Percentiles rank a stretch among this genome's conserved stretches.
Conservation (phyloP, 2,797 vertebrate species). For the Hipposideros larvatus region DNA sequence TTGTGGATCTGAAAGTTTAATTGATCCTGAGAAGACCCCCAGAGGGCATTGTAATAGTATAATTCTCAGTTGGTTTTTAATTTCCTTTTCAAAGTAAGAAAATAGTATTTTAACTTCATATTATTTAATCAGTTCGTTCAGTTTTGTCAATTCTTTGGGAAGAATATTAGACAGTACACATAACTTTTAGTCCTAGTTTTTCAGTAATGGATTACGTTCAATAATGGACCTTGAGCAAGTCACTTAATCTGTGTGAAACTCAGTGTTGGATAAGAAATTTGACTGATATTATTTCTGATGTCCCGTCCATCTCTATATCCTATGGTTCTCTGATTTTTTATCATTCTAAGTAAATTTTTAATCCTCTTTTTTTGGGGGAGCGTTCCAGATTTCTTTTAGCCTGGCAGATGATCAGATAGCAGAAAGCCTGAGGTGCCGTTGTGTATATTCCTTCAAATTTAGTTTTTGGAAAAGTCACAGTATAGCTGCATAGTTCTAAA, state of each 20-base stretch:
- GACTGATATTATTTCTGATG: background rate
- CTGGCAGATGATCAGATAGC: conserved; percentile 49
- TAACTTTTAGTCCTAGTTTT: conserved; percentile 12
- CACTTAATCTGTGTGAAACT: conserved; percentile 50
- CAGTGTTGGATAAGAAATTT: conserved; percentile 49
- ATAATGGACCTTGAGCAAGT: conserved; percentile 50
- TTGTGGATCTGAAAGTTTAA: background rate
- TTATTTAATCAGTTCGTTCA: background rate
- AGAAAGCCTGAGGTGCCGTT: conserved; percentile 51
- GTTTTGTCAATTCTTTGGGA: conserved; percentile 1
- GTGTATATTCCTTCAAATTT: conserved; percentile 22
- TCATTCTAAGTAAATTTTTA: conserved; percentile 56
- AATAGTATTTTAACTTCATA: conserved; percentile 24
- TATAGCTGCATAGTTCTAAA: conserved; percentile 23
- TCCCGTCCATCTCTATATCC: background rate
- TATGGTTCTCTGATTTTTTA: background rate
- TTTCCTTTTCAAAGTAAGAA: conserved; percentile 50
- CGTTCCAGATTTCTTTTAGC: conserved; percentile 44
- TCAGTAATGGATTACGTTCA: conserved; percentile 20
- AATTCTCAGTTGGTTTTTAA: background rate
- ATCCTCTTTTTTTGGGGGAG: conserved; percentile 2
- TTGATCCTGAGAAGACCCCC: background rate
- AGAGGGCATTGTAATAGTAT: background rate
- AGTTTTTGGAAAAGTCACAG: background rate
- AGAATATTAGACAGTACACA: background rate